Percentiles rank a stretch among this genome's conserved stretches.
phyloP scores from a whole-genome alignment of 2,113 vertebrate species.

The Hemiscyllium ocellatum region DNA sequence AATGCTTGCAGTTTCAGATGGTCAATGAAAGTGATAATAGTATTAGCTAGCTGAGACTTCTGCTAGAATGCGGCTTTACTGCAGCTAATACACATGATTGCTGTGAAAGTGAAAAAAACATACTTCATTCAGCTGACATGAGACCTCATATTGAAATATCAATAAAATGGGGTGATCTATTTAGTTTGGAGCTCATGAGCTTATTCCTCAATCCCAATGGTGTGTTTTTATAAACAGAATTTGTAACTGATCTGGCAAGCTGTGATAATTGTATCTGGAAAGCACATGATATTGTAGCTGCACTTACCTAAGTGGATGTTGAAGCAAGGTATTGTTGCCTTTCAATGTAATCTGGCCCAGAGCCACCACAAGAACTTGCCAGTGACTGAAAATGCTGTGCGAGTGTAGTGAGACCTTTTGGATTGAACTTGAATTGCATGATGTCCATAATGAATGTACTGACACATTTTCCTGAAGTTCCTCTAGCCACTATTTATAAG shows the following conservation, averaged over 20 bases:
- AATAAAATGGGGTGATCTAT: neutral
- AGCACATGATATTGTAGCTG: neutral
- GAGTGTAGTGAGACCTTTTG: neutral
- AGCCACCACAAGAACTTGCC: neutral
- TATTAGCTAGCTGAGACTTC: constrained; percentile 31
- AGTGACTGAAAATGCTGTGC: neutral
- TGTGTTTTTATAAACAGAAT: constrained; percentile 17
- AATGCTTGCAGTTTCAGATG: constrained; percentile 12
- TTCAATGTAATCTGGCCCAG: neutral
- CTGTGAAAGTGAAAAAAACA: constrained; percentile 10
- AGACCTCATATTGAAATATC: constrained; percentile 25
- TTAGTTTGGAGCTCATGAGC: neutral
- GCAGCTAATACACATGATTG: constrained; percentile 4
- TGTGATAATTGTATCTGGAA: neutral
- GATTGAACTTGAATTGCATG: neutral
- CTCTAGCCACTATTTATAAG: neutral
- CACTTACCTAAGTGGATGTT: neutral
- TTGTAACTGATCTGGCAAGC: neutral
- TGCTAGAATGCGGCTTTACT: neutral
- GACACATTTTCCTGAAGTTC: neutral
- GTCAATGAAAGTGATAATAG: constrained; percentile 31
- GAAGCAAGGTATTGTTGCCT: neutral
- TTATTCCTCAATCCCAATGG: neutral
- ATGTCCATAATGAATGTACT: neutral
- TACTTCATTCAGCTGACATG: constrained; percentile 26